Evolutionary conservation across 2,797 vertebrate genomes (phyloP).

Genomic region (Chiropotes sagulatus): DNA sequence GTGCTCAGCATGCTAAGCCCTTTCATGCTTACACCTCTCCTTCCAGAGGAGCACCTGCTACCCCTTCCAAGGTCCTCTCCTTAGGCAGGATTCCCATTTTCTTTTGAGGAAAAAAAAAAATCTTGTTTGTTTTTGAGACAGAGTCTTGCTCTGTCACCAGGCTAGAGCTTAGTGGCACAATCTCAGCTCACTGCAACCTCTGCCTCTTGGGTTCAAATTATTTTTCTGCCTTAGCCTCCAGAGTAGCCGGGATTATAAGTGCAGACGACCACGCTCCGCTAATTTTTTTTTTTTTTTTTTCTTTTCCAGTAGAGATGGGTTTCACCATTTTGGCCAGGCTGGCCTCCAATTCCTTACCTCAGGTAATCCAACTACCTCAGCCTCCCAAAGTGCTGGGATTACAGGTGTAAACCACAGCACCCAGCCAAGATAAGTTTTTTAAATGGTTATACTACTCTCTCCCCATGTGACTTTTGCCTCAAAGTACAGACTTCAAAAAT

Average conservation of each 20-base stretch:
- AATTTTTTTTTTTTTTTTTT: neutral
- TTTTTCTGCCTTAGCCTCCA: neutral
- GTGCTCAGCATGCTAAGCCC: too few relatives aligned
- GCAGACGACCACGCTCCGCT: neutral
- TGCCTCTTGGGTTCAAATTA: neutral
- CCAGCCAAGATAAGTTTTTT: neutral
- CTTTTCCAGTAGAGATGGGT: neutral
- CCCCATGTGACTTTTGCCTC: neutral
- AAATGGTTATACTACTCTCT: neutral
- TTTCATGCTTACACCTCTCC: too few relatives aligned
- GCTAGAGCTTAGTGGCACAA: neutral
- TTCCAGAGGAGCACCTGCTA: too few relatives aligned
- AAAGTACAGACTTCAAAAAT: neutral
- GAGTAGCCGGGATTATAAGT: neutral
- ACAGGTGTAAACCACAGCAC: neutral
- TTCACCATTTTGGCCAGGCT: neutral
- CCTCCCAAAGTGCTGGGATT: neutral
- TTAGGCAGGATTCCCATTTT: too few relatives aligned
- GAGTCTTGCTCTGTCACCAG: neutral
- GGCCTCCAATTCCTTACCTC: neutral
- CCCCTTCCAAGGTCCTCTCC: too few relatives aligned
- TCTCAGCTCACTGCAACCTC: neutral
- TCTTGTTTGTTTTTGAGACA: too few relatives aligned
- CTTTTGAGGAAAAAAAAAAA: too few relatives aligned
- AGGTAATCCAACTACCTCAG: neutral